Conservation (phyloP, 2,113 vertebrate species). For the Sphaerodactylus townsendi region DNA sequence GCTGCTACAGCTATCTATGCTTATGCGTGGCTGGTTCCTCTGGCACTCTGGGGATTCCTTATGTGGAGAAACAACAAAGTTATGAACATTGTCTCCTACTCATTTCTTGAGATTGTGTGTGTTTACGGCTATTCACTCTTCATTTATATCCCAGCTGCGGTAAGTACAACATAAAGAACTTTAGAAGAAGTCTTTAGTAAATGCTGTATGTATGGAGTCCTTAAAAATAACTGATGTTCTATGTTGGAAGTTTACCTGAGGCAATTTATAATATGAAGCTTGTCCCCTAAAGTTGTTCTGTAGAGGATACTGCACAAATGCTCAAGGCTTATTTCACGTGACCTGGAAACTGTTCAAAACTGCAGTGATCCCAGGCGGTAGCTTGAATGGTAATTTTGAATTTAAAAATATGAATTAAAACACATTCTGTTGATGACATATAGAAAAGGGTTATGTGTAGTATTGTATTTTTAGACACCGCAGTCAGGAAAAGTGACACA, state of each 20-base stretch:
- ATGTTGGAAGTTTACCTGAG: background rate
- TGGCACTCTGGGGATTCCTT: constrained; percentile 92
- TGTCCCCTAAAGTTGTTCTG: background rate
- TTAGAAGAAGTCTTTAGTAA: background rate
- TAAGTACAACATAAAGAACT: constrained; percentile 67
- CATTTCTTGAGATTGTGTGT: constrained; percentile 95
- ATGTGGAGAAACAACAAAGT: constrained; percentile 93
- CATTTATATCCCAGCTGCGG: constrained; percentile 93
- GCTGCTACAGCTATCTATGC: constrained; percentile 92
- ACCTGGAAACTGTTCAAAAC: background rate
- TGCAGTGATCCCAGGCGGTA: background rate
- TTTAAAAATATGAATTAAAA: background rate
- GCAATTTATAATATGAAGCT: background rate
- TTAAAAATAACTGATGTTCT: background rate
- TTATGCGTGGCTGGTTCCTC: constrained; percentile 93
- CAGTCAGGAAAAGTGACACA: background rate
- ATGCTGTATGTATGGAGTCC: background rate
- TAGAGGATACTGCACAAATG: background rate
- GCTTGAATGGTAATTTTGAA: background rate
- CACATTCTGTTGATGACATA: background rate
- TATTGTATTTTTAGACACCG: background rate
- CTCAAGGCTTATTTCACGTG: background rate
- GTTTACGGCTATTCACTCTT: constrained; percentile 96
- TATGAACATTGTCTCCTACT: constrained; percentile 91
- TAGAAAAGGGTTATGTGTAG: background rate